Evolutionary conservation across 2,888 invertebrate genomes (phyloP).

Genomic region (Anthophora plumipes): DNA sequence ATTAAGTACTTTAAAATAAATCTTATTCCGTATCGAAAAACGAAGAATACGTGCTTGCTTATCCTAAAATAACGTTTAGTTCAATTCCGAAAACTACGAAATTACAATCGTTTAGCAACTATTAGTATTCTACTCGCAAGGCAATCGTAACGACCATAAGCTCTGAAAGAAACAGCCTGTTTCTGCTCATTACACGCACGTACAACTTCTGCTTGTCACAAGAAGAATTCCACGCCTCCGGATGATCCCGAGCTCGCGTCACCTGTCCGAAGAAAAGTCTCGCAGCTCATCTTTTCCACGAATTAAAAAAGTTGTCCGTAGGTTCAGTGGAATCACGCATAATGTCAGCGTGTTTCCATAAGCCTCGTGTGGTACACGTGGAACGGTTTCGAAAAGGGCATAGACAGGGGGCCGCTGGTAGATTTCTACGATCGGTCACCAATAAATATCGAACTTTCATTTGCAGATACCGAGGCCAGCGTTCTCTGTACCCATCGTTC

Average conservation of each 20-base stretch:
- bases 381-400: slow-evolving; percentile 53
- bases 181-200: background rate
- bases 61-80: no score
- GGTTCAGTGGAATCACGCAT: slow-evolving; percentile 16
- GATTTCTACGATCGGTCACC: slow-evolving; percentile 42
- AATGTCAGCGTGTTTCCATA: slow-evolving; percentile 23
- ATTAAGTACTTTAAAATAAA: no score
- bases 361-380: slow-evolving; percentile 23
- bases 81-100: background rate
- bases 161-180: background rate
- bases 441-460: slow-evolving; percentile 64
- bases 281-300: background rate
- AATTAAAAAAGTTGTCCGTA: slow-evolving; percentile 17
- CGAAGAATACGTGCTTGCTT: no score
- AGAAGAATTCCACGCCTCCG: background rate
- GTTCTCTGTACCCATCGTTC: background rate
- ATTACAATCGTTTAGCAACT: background rate
- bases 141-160: background rate
- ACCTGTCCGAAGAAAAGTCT: slow-evolving; percentile 10
- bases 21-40: no score
- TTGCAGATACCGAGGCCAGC: slow-evolving; percentile 37
- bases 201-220: background rate
- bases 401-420: slow-evolving; percentile 43
- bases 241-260: background rate
- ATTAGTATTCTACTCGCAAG: background rate